These are phyloP conservation scores for Taenioides sp. DNA, from an alignment of 2,797 vertebrate genomes.

Conservation along the genomic window DNA sequence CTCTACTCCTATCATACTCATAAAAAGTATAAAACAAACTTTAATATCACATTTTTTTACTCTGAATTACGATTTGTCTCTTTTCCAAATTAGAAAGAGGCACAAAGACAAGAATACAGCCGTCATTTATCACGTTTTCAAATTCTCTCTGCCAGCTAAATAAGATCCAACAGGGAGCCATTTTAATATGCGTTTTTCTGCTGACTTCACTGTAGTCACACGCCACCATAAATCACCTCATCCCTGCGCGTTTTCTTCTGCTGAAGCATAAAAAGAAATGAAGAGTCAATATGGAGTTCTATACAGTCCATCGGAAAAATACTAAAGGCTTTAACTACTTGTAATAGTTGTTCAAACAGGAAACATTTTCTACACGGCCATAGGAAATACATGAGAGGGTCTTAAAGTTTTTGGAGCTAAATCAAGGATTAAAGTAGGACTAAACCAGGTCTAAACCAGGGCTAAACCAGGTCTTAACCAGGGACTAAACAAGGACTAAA, in stretches of 20 bases:
- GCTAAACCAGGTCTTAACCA: too few species aligned
- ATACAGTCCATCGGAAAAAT: neutral
- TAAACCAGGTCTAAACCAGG: too few species aligned
- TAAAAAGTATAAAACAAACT: neutral
- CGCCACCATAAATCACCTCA: neutral
- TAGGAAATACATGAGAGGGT: too few species aligned
- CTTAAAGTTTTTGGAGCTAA: too few species aligned
- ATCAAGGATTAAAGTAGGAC: too few species aligned
- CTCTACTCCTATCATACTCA: neutral
- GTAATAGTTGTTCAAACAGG: too few species aligned
- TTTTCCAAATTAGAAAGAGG: neutral
- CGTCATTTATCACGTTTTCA: neutral
- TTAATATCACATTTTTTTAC: neutral
- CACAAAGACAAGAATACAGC: neutral
- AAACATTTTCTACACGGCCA: too few species aligned
- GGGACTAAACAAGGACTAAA: too few species aligned
- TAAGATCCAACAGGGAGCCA: neutral
- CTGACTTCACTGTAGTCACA: neutral
- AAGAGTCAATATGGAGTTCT: neutral
- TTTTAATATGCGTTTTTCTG: conserved; percentile 2
- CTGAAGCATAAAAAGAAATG: neutral
- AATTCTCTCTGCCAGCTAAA: neutral
- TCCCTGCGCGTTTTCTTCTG: neutral
- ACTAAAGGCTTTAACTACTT: neutral
- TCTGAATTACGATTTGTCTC: neutral